Evolutionary conservation across 2,797 vertebrate species (phyloP).

Genomic region (Hydrophis major): DNA sequence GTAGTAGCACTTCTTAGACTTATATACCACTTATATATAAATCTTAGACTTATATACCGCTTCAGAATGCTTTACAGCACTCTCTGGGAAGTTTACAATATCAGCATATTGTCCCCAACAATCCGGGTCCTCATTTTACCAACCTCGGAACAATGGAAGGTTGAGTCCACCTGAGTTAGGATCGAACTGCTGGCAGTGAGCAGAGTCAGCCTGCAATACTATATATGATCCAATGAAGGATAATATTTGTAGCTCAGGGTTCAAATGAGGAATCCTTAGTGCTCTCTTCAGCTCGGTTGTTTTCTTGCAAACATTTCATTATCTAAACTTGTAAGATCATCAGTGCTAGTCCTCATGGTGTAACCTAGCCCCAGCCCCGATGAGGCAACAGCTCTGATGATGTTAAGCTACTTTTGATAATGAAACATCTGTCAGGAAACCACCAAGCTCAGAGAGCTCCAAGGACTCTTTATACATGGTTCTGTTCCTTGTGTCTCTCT

Average conservation of each 20-base stretch:
- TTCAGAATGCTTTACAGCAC: background rate
- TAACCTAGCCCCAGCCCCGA: background rate
- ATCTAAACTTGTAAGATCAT: background rate
- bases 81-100: background rate
- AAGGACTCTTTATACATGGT: background rate
- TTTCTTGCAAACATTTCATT: no score
- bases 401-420: background rate
- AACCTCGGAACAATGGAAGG: background rate
- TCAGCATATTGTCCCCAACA: background rate
- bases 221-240: no score
- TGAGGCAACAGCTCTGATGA: background rate
- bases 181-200: background rate
- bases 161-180: background rate
- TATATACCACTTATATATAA: no score
- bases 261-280: no score
- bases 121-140: background rate
- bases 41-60: background rate
- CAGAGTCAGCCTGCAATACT: no score
- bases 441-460: background rate
- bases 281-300: no score
- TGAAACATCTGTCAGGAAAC: background rate
- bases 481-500: background rate
- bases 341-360: background rate
- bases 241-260: no score
- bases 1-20: background rate